A percentile compares a stretch with the other conserved stretches of the same genome.
Evolutionary conservation across 2,113 vertebrate genomes (phyloP).

Genomic region (Agapornis roseicollis): DNA sequence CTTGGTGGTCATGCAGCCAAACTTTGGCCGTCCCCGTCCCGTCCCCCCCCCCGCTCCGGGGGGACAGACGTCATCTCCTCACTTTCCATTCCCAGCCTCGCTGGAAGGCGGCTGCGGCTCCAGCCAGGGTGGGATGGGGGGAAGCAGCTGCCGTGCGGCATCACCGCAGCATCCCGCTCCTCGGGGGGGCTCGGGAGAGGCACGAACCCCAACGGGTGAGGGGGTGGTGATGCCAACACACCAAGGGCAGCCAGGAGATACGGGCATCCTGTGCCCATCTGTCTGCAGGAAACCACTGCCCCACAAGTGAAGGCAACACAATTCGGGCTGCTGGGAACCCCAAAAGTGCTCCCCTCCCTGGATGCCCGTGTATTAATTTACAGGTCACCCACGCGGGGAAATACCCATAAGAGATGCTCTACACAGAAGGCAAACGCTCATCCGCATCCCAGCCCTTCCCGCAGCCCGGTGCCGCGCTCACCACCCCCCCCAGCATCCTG

Average conservation of each 20-base stretch:
- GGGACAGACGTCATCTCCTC: constrained; percentile 57
- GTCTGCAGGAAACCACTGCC: not conserved
- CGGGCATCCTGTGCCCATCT: not conserved
- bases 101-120: not conserved
- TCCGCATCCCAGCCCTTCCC: not conserved
- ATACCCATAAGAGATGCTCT: not conserved
- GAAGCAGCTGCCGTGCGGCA: not conserved
- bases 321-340: rapidly evolving
- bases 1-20: constrained; percentile 60
- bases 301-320: not conserved
- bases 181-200: rapidly evolving
- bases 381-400: rapidly evolving
- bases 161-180: rapidly evolving
- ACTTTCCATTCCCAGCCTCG: constrained; percentile 50
- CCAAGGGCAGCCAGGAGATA: rapidly evolving
- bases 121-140: not conserved
- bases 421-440: rapidly evolving
- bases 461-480: rapidly evolving
- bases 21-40: constrained; percentile 33
- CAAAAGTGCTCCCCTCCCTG: rapidly evolving
- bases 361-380: rapidly evolving
- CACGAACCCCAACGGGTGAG: not conserved
- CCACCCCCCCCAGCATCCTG: rapidly evolving
- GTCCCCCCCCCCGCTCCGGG: not conserved
- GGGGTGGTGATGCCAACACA: rapidly evolving